Base-by-base conservation (phyloP, 2,797 vertebrate genomes). In the Lacerta agilis region DNA sequence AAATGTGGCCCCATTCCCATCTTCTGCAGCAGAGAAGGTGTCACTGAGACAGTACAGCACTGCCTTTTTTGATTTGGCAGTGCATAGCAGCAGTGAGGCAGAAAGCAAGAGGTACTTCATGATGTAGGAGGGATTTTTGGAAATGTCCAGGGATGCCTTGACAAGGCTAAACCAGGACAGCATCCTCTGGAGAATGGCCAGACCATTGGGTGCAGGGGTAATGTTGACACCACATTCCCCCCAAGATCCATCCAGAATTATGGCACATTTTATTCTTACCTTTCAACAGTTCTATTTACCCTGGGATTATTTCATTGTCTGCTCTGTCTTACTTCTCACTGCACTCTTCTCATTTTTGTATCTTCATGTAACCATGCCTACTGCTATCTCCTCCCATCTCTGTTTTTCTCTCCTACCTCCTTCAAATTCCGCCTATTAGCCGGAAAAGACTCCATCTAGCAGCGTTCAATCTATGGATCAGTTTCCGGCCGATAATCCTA, bases 361-460 rank as follows among this genome's bases (percentile, higher is more conserved):
- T 94, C 92, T 92, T 90, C 86, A 92, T 29, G 3, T 43, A 77
- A 79, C 90, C 80, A 92, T 87, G 86, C 79, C 94, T 87, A 36
- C 87, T 79, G 11, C 88, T 92, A 72, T 76, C n/a, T 81, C 87
- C 36, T 90, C 86, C 90, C 86, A 75, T 67, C 71, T 85, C 79
- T 77, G 71, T 49, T 23, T 80, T 55, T 83, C 49, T 79, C 49
- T 41, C 36, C 2, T 84, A 38, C 58, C 20, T 36, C 38, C 41
- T 29, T 6, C 77, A 87, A 82, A 25, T 90, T 89, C 85, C 43
- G 45, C 0, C 75, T 85, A 66, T 94, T 96, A 98, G 98, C 94
- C 95, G 96, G 97, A 97, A 95, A 96, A 98, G 92, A 95, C 82
- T 93, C 96, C 93, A 83, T 96, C 96, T 94, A 97, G 97, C 96